phyloP scores from a whole-genome alignment of 2,797 vertebrate species.

The Spea hammondii region DNA sequence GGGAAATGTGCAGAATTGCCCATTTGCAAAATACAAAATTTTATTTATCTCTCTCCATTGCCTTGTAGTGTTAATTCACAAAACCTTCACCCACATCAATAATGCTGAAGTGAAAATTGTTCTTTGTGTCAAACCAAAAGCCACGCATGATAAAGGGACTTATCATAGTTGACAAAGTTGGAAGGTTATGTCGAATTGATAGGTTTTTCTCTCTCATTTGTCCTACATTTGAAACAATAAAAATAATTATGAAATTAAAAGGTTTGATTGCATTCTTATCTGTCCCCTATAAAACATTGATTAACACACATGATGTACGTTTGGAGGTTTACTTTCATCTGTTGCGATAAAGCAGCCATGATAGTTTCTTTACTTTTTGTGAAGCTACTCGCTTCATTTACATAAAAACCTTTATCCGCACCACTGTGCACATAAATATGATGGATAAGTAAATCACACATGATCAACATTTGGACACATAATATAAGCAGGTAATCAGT shows the following conservation, averaged over 20 bases:
- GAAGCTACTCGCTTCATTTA: not conserved
- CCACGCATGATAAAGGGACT: no score
- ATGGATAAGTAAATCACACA: constrained; percentile 46
- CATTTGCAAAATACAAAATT: no score
- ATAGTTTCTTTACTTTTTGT: not conserved
- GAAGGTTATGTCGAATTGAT: no score
- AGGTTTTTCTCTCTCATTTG: no score
- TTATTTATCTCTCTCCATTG: not conserved
- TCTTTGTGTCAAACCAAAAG: no score
- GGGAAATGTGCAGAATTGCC: no score
- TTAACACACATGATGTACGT: no score
- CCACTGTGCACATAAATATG: constrained; percentile 41
- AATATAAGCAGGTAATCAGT: constrained; percentile 37
- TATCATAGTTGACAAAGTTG: no score
- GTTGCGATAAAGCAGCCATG: not conserved
- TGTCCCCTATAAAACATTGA: no score
- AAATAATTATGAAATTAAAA: no score
- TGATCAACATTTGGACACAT: constrained; percentile 41
- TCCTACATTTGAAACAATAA: no score
- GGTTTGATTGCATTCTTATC: no score
- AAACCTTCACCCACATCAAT: not conserved
- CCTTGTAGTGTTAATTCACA: not conserved
- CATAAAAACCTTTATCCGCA: constrained; percentile 27
- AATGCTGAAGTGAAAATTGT: not conserved
- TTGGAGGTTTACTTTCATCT: not conserved